phyloP scores from a whole-genome alignment of 2,888 invertebrate genomes.

The Serrognathus titanus region DNA sequence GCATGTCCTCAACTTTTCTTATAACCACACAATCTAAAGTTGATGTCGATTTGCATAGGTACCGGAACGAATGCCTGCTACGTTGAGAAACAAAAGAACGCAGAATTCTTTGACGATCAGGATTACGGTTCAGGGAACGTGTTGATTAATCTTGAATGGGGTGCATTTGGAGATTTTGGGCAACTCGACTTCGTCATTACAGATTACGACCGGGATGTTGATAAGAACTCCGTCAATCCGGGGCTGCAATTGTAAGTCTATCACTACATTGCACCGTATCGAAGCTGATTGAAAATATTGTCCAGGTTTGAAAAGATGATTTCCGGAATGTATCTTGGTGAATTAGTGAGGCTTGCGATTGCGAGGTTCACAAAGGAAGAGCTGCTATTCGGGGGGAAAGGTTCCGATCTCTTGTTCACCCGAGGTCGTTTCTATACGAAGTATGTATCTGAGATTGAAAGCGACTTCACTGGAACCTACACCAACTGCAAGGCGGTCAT shows the following conservation, averaged over 20 bases:
- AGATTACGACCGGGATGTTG: constrained; percentile 80
- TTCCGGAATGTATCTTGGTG: constrained; percentile 99
- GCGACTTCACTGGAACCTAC: constrained; percentile 75
- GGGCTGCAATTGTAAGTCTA: constrained; percentile 73
- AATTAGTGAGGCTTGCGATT: constrained; percentile 82
- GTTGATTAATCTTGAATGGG: constrained; percentile 96
- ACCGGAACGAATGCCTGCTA: constrained; percentile 97
- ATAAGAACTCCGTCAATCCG: constrained; percentile 78
- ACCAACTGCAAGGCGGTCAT: constrained; percentile 75
- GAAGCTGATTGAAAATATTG: too few relatives aligned
- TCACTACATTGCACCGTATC: not conserved
- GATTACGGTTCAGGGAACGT: constrained; percentile 65
- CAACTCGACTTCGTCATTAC: constrained; percentile 82
- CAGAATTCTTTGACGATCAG: constrained; percentile 73
- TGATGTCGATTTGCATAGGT: constrained; percentile 53
- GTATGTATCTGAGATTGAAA: constrained; percentile 97
- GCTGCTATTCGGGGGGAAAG: constrained; percentile 79
- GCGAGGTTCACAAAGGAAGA: constrained; percentile 77
- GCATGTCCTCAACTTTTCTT: too few relatives aligned
- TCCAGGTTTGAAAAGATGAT: constrained; percentile 94
- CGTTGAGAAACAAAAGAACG: constrained; percentile 82
- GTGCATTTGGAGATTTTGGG: constrained; percentile 93
- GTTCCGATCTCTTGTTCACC: constrained; percentile 73
- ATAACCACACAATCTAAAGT: too few relatives aligned
- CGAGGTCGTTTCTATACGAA: constrained; percentile 90